These are phyloP conservation scores for Aphelinus certus DNA, from an alignment of 1,140 invertebrate genomes.

Conservation along the genomic window DNA sequence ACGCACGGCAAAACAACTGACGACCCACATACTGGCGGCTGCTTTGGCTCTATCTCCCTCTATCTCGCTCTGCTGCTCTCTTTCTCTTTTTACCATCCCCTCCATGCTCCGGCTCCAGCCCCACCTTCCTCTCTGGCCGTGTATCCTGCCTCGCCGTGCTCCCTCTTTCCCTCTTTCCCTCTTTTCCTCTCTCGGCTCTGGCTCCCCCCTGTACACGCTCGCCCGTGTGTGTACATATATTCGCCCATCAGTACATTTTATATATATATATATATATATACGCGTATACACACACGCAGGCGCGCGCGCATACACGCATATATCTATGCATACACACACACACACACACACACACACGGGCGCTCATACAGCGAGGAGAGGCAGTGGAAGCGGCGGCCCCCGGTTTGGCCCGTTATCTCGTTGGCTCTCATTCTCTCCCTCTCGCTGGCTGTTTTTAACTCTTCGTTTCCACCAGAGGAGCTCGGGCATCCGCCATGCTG, in stretches of 20 bases:
- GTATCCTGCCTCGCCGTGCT: background rate
- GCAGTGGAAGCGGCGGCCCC: background rate
- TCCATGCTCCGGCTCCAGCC: background rate
- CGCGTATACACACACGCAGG: background rate
- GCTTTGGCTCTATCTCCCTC: background rate
- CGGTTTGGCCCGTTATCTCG: conserved; percentile 18
- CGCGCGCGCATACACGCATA: background rate
- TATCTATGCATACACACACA: background rate
- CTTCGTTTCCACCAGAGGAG: conserved; percentile 28
- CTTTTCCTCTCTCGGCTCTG: background rate
- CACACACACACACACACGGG: no score
- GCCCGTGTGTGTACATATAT: no score
- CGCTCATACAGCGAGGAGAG: no score
- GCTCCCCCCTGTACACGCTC: no score
- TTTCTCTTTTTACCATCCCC: conserved; percentile 34
- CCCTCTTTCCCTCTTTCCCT: conserved; percentile 4
- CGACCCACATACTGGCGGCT: conserved; percentile 31
- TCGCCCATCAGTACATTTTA: background rate
- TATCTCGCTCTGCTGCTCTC: conserved; percentile 5
- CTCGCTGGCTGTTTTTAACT: conserved; percentile 23
- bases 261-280: background rate
- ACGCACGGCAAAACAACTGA: conserved; percentile 38
- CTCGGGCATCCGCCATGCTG: conserved; percentile 25
- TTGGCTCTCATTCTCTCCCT: background rate
- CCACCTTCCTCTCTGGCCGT: background rate